Percentiles rank a stretch among this genome's conserved stretches.
Conservation (phyloP, 2,113 vertebrate species). For the Lagopus leucura region DNA sequence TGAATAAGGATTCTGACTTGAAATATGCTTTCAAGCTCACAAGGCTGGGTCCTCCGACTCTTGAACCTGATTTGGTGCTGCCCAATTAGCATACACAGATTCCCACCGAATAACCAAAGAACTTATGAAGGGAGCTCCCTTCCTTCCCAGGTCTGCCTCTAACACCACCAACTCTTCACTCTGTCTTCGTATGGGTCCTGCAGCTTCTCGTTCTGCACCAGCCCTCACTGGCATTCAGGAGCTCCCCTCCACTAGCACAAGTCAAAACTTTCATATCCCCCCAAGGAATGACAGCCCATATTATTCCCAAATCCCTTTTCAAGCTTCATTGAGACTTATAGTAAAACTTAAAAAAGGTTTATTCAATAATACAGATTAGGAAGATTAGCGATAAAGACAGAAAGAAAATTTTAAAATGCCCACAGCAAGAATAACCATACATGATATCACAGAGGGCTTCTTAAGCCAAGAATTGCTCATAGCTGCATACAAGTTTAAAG, state of each 20-base stretch:
- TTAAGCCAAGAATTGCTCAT: slow-evolving; percentile 45
- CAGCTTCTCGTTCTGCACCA: background rate
- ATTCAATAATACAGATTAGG: background rate
- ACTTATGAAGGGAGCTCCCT: background rate
- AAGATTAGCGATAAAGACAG: background rate
- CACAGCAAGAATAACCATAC: slow-evolving; percentile 45
- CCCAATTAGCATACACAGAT: background rate
- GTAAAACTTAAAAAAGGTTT: slow-evolving; percentile 3
- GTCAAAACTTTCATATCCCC: background rate
- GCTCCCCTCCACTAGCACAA: background rate
- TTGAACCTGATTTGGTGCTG: background rate
- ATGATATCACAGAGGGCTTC: background rate
- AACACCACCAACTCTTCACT: background rate
- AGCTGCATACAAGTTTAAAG: slow-evolving; percentile 61
- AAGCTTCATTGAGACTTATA: background rate
- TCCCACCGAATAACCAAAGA: background rate
- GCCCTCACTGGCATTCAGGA: background rate
- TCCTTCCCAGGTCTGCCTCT: background rate
- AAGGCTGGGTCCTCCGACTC: background rate
- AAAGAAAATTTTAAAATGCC: background rate
- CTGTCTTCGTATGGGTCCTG: accelerated
- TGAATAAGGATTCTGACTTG: background rate
- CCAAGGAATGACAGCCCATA: background rate
- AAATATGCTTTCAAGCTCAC: background rate
- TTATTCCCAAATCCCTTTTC: background rate